These are phyloP conservation scores for Leptosomus discolor DNA, from an alignment of 2,113 vertebrate genomes.

Conservation along the genomic window DNA sequence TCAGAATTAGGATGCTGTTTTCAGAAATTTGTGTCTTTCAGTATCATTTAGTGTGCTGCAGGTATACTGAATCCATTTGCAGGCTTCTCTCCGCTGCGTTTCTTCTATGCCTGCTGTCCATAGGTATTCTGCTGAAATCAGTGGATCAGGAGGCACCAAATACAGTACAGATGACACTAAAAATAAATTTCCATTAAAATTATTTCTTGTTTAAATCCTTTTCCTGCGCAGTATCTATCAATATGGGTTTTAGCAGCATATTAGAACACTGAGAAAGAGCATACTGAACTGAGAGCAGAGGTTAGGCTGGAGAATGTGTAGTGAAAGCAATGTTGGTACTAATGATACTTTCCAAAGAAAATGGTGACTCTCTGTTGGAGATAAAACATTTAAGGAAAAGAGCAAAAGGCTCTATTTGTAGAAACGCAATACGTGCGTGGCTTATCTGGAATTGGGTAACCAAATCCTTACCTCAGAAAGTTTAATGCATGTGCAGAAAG, in stretches of 20 bases:
- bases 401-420: background rate
- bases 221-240: background rate
- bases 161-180: background rate
- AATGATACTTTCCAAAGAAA: background rate
- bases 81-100: background rate
- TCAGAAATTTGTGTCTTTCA: background rate
- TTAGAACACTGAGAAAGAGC: background rate
- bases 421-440: background rate
- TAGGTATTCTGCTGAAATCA: background rate
- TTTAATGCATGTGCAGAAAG: background rate
- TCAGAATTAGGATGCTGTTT: background rate
- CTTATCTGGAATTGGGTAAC: background rate
- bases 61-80: background rate
- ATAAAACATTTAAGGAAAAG: background rate
- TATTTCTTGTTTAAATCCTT: background rate
- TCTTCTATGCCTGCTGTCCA: background rate
- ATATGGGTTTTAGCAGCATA: background rate
- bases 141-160: background rate
- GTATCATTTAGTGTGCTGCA: background rate
- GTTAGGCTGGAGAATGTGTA: background rate
- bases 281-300: background rate
- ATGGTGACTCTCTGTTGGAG: background rate
- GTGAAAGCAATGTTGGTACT: background rate
- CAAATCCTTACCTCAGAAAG: background rate
- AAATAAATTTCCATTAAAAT: slow-evolving; percentile 24